These are phyloP conservation scores for Hypocryptadius cinnamomeus DNA, from an alignment of 2,113 vertebrate species.

Conservation along the genomic window DNA sequence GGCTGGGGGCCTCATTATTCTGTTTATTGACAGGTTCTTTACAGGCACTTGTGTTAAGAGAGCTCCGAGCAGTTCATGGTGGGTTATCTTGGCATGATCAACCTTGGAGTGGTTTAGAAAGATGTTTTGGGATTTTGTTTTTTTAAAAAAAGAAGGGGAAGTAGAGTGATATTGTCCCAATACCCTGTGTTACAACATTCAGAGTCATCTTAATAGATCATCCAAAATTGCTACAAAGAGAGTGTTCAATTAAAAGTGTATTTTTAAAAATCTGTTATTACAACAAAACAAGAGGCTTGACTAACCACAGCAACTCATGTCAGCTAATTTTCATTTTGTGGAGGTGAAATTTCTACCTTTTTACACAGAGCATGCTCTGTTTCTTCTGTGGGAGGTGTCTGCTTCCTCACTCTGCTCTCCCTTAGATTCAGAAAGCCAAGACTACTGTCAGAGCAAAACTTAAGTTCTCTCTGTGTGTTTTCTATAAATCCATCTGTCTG, in stretches of 20 bases:
- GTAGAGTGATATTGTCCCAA: neutral
- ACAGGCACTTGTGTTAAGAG: neutral
- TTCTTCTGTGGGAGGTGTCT: neutral
- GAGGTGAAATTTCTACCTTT: neutral
- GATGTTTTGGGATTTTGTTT: neutral
- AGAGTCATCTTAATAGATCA: neutral
- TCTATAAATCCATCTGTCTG: neutral
- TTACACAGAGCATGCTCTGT: neutral
- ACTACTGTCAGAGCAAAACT: neutral
- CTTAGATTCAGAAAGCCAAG: neutral
- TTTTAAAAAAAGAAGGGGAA: too few species aligned
- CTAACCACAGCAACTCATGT: neutral
- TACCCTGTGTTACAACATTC: neutral
- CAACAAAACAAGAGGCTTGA: neutral
- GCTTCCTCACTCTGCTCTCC: neutral
- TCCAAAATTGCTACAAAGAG: neutral
- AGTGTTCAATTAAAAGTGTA: neutral
- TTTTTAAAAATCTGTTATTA: neutral
- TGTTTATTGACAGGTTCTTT: neutral
- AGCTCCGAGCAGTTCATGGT: neutral
- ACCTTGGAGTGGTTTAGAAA: neutral
- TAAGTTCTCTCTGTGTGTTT: fast-evolving
- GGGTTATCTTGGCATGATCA: neutral
- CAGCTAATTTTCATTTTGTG: neutral
- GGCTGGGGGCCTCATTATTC: neutral